Evolutionary conservation across 2,888 invertebrate species (phyloP), one percentile per base, ranked within the genome.

Genomic region (Elmis aenea): DNA sequence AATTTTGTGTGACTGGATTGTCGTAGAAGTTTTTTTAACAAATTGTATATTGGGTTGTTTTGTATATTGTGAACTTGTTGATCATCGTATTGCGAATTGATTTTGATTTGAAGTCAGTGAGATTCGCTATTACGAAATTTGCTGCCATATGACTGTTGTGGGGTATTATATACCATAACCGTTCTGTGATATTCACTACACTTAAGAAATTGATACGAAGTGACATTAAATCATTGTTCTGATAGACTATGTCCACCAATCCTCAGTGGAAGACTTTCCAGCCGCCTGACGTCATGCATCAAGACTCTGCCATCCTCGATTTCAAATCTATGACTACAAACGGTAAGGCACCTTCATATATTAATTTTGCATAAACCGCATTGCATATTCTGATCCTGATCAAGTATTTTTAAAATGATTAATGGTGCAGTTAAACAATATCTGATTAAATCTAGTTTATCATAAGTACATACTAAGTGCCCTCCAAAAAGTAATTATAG

Each of bases 211-310:
- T 63, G 65, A 68, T 57, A 67, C 54, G 46, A 56, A 54, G 54
- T 51, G 51, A 62, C 51, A 58, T 58, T 59, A 58, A 59, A 62
- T 63, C 61, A 61, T 58, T 61, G 62, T 55, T 59, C 52, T 51
- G 53, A 54, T 51, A 58, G 61, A 64, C 65, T 61, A 84, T 85
- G 85, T 83, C 84, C 71, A 82, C 76, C 72, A 83, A 85, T 83
- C 80, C 84, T 83, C 85, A 85, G 83, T 85, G 85, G 85, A 85
- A 83, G 77, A 79, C 81, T 72, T 86, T 87, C 84, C 87, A 88
- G 81, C 85, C 88, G 85, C 85, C 86, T 74, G 66, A 67, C 56
- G 78, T 80, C 76, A 80, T 83, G 76, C 82, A 82, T 73, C 79
- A 83, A 67, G 84, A 87, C 70, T 76, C 80, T 60, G 80, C 85